Conservation (phyloP, 1,140 invertebrate genomes). For the Trichoplusia ni region DNA sequence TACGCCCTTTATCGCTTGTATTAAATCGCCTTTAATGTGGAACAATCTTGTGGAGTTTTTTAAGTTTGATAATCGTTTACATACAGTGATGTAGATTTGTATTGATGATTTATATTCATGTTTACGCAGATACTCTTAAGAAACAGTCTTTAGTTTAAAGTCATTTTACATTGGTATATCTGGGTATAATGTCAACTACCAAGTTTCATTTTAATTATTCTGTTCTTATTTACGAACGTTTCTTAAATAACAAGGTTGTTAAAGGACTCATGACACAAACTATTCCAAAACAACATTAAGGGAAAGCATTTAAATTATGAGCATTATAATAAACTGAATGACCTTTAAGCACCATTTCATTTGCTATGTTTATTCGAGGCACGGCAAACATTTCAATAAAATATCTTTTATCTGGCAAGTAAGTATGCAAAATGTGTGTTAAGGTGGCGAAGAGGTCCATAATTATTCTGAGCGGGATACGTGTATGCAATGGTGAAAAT, state of each 20-base stretch:
- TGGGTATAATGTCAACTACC: no score
- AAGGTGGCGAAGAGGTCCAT: conserved; percentile 43
- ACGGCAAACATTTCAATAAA: conserved; percentile 50
- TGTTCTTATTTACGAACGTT: no score
- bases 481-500: conserved; percentile 41
- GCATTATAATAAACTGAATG: not conserved
- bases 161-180: no score
- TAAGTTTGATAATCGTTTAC: not conserved
- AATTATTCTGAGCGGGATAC: conserved; percentile 49
- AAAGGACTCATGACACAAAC: no score
- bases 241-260: no score
- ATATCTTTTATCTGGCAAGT: conserved; percentile 49
- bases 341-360: conserved; percentile 5
- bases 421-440: conserved; percentile 53
- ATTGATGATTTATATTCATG: no score
- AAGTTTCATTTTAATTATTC: no score
- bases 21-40: conserved; percentile 52
- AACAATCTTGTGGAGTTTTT: conserved; percentile 36
- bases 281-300: no score
- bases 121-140: not conserved
- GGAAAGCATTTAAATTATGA: no score
- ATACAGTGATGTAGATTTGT: no score
- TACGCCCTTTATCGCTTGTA: conserved; percentile 42
- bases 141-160: no score
- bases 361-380: conserved; percentile 25